A percentile compares a stretch with the other conserved stretches of the same genome.
Evolutionary conservation across 1,140 invertebrate genomes (phyloP).

Genomic region (Brachionus calyciflorus): DNA sequence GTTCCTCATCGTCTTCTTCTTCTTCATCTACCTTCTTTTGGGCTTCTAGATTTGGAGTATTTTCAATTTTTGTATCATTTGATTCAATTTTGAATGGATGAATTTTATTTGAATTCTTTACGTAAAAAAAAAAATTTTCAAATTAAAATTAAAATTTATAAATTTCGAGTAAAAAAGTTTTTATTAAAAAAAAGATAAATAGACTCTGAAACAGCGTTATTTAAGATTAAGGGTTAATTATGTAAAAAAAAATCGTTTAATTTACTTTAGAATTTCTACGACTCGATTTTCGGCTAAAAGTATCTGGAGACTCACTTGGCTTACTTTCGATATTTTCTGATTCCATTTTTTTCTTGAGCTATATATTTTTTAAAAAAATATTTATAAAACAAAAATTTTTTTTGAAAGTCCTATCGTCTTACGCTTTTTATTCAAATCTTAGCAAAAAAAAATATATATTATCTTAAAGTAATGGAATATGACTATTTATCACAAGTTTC

Average conservation of each 20-base stretch:
- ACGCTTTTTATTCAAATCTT: too few relatives aligned
- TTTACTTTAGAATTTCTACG: conserved; percentile 12
- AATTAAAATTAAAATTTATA: background rate
- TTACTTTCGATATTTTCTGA: background rate
- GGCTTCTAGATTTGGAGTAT: background rate
- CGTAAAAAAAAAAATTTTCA: background rate
- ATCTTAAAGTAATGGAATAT: too few relatives aligned
- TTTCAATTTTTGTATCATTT: background rate
- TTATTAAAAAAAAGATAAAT: too few relatives aligned
- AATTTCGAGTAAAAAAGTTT: too few relatives aligned
- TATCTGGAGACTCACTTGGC: background rate
- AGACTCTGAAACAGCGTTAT: too few relatives aligned
- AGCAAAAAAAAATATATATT: too few relatives aligned
- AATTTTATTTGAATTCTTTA: background rate
- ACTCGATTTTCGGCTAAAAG: background rate
- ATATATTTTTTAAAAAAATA: background rate
- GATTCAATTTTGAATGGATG: background rate
- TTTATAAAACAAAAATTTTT: too few relatives aligned
- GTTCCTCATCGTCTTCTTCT: conserved; percentile 56
- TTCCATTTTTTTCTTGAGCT: background rate
- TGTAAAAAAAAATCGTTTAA: too few relatives aligned
- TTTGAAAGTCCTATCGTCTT: too few relatives aligned
- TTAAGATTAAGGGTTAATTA: too few relatives aligned
- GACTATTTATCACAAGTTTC: too few relatives aligned
- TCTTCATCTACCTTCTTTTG: background rate